phyloP scores from a whole-genome alignment of 2,888 invertebrate genomes.

The Druceiella hillmani region DNA sequence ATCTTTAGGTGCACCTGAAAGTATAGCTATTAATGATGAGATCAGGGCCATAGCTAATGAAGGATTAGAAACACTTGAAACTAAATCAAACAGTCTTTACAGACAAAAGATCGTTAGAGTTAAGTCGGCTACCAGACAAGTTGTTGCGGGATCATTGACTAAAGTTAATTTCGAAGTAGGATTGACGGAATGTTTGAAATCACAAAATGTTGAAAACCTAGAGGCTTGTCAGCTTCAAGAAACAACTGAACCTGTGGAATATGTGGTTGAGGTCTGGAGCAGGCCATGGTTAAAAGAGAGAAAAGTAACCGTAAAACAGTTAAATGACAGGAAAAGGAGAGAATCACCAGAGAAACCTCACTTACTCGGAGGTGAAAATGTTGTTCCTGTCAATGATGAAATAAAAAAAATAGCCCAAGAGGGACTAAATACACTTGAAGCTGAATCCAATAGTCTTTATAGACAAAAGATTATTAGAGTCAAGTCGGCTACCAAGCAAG shows the following conservation, averaged over 20 bases:
- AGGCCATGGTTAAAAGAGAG: conserved; percentile 52
- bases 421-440: too few relatives aligned
- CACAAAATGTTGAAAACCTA: conserved; percentile 22
- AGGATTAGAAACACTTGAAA: too few relatives aligned
- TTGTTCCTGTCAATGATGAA: not conserved
- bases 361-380: conserved; percentile 13
- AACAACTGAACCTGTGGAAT: conserved; percentile 22
- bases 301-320: conserved; percentile 32
- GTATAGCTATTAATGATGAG: not conserved
- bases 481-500: conserved; percentile 32
- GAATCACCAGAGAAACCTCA: too few relatives aligned
- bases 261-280: conserved; percentile 46
- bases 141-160: conserved; percentile 38
- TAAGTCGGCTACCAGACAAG: conserved; percentile 32
- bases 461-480: conserved; percentile 29
- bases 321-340: too few relatives aligned
- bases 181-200: conserved; percentile 34
- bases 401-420: not conserved
- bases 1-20: conserved; percentile 14
- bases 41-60: not conserved
- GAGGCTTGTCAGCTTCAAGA: conserved; percentile 31
- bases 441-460: not conserved
- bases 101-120: conserved; percentile 29
- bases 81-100: not conserved
- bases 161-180: conserved; percentile 37